Evolutionary conservation across 2,888 invertebrate species (phyloP).

Genomic region (Machimus rusticus): DNA sequence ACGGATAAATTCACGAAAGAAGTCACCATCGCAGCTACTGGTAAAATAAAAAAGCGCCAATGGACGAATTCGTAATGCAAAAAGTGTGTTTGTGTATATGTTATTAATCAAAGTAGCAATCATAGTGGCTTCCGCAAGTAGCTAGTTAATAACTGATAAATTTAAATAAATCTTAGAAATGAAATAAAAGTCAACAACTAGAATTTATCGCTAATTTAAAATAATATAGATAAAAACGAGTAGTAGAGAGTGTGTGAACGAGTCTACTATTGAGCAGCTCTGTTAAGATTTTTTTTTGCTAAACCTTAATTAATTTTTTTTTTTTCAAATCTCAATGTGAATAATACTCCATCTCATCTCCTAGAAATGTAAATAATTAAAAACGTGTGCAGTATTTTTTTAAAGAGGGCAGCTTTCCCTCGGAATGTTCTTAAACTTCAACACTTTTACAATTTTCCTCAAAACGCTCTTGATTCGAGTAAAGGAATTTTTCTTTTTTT

Average conservation of each 20-base stretch:
- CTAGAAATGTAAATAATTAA: not conserved
- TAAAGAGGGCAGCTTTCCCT: not conserved
- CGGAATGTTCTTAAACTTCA: conserved; percentile 12
- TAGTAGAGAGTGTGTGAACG: not conserved
- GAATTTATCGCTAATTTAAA: not conserved
- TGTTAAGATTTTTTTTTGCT: not conserved
- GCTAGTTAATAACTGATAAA: not conserved
- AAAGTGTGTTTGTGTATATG: not conserved
- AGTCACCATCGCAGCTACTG: conserved; percentile 3
- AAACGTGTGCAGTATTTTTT: conserved; percentile 1
- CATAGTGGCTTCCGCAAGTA: not conserved
- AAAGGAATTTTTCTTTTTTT: not conserved
- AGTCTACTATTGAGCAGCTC: not conserved
- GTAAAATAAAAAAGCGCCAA: conserved; percentile 21
- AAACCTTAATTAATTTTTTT: not conserved
- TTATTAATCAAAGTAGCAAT: not conserved
- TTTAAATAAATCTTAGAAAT: conserved; percentile 5
- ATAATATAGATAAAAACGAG: not conserved
- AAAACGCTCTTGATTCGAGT: not conserved
- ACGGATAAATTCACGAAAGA: conserved; percentile 6
- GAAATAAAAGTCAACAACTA: conserved; percentile 11
- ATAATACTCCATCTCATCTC: not conserved
- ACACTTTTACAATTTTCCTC: conserved; percentile 10
- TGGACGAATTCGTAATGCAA: conserved; percentile 25
- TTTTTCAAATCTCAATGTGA: not conserved